Evolutionary conservation across 1,140 invertebrate genomes (phyloP).

Genomic region (Mercenaria mercenaria): DNA sequence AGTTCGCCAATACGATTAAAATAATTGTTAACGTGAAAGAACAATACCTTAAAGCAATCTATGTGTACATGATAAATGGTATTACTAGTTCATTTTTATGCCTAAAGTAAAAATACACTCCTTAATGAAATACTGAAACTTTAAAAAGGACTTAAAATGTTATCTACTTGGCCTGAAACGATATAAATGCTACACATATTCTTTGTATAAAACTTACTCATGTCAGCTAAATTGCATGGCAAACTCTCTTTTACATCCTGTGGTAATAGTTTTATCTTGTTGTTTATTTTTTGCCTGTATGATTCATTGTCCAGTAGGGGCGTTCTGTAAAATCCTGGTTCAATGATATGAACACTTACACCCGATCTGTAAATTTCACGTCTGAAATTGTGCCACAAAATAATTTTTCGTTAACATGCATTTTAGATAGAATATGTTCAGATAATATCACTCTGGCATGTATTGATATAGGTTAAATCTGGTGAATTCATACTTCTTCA

Average conservation of each 20-base stretch:
- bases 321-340: slow-evolving; percentile 1
- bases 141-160: neutral
- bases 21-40: neutral
- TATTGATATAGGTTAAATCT: no score
- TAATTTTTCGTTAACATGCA: no score
- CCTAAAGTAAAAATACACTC: neutral
- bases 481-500: no score
- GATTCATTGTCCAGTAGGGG: neutral
- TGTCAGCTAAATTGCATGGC: no score
- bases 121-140: neutral
- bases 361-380: neutral
- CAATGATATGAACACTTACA: slow-evolving; percentile 13
- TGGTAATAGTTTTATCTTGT: neutral
- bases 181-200: neutral
- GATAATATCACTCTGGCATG: no score
- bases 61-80: no score
- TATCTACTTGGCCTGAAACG: neutral
- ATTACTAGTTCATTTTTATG: no score
- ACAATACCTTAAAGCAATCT: no score
- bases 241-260: neutral
- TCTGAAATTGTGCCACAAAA: no score
- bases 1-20: neutral
- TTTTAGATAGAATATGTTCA: no score
- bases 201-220: neutral
- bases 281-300: neutral